Conservation (phyloP, 2,888 invertebrate species). For the Seira ritae region DNA sequence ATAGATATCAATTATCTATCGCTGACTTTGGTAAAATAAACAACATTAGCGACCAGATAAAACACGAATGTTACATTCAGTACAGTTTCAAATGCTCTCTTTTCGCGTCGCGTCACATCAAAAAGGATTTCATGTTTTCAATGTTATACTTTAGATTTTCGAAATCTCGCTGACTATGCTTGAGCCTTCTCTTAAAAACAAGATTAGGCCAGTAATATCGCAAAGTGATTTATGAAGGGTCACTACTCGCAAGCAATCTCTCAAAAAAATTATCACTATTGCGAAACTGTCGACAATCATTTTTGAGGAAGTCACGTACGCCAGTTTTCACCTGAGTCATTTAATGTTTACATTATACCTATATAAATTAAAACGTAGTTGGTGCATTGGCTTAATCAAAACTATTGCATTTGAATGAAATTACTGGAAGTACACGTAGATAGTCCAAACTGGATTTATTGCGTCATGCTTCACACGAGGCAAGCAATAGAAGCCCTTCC, state of each 20-base stretch:
- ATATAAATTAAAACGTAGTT: constrained; percentile 3
- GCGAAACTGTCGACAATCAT: not conserved
- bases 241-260: not conserved
- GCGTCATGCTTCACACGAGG: constrained; percentile 36
- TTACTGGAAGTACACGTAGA: constrained; percentile 28
- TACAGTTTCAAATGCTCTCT: too few species aligned
- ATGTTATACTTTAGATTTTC: too few species aligned
- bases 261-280: not conserved
- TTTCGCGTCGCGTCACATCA: too few species aligned
- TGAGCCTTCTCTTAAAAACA: too few species aligned
- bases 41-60: too few species aligned
- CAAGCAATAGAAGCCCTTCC: not conserved
- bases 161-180: too few species aligned
- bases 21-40: too few species aligned
- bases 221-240: not conserved
- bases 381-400: not conserved
- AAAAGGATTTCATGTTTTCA: too few species aligned
- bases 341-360: not conserved
- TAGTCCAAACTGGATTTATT: constrained; percentile 61
- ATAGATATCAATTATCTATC: too few species aligned
- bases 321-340: not conserved
- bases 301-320: constrained; percentile 9
- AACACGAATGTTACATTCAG: too few species aligned
- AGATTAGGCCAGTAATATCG: too few species aligned
- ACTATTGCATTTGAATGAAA: too few species aligned